Base-by-base conservation (phyloP, 2,888 invertebrate genomes). In the Heliconius erato region DNA sequence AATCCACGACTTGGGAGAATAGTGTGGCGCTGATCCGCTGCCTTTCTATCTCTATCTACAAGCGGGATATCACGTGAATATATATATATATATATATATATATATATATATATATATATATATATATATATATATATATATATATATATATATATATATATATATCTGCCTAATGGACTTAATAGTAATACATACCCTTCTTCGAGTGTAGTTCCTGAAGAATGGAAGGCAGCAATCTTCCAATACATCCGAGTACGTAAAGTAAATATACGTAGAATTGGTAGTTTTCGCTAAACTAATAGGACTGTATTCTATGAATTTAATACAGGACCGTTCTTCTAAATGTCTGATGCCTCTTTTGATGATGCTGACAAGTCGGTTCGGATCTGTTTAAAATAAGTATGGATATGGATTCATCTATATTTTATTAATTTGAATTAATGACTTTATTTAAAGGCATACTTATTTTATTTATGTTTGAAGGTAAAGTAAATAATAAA, bases 241-340 rank as follows among this genome's bases (percentile, higher is more conserved):
- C 5, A 94, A 85, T 1, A 92, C 94, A 49, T 91, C 92, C 0
- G 95, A 94, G 84, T 91, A 94, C 9, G 88, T 91, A 84, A 91
- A 95, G 83, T 89, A 93, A 5, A 95, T 88, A 77, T 91, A 94
- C 0, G 92, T 93, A 6, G 85, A 84, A 82, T 92, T 92, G 3
- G 23, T 80, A 23, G 19, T 74, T 3, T 71, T 84, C 0, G 90
- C 89, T 12, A 89, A 49, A 1, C 35, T 32, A 4, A 85, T 72
- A 0, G 95, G 93, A 82, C 92, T 84, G 2, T 86, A 26, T 84
- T 94, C 93, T 68, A 88, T 68, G 80, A 95, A 95, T 28, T 80
- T 86, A 54, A 95, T 86, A 84, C 94, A 94, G 0, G 94, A 93
- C 3, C 90, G 87, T 3, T 86, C 80, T 79, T 93, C 89, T 14